Conservation (phyloP, 2,113 vertebrate genomes). For the Upupa epops region DNA sequence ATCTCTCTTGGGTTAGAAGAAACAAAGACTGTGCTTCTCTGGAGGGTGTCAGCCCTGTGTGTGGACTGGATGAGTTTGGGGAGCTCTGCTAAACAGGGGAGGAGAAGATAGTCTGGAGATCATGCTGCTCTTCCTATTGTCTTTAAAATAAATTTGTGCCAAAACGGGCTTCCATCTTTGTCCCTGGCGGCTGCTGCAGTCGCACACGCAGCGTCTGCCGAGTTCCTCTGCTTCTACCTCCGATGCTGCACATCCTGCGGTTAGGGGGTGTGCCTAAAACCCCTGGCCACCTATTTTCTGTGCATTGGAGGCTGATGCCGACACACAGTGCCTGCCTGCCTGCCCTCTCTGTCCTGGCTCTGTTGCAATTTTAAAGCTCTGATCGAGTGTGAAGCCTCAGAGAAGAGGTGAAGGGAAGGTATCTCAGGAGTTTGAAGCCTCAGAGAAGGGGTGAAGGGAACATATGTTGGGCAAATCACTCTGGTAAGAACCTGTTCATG, state of each 20-base stretch:
- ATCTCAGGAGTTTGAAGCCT: not conserved
- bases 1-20: not conserved
- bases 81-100: not conserved
- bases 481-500: not conserved
- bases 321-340: not conserved
- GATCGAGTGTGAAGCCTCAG: not conserved
- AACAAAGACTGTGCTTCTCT: not conserved
- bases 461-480: not conserved
- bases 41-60: slow-evolving; percentile 4
- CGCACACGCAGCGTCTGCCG: not conserved
- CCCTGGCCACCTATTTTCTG: not conserved
- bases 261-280: not conserved
- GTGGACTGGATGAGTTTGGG: slow-evolving; percentile 8
- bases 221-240: not conserved
- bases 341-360: not conserved
- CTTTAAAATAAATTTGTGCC: slow-evolving; percentile 21
- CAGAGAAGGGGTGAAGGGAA: not conserved
- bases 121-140: not conserved
- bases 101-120: slow-evolving; percentile 10
- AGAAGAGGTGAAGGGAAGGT: not conserved
- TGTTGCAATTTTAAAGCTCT: not conserved
- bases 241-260: not conserved
- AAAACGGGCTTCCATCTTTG: not conserved
- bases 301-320: not conserved
- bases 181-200: not conserved